Evolutionary conservation across 2,888 invertebrate species (phyloP).

Genomic region (Zele albiditarsus): DNA sequence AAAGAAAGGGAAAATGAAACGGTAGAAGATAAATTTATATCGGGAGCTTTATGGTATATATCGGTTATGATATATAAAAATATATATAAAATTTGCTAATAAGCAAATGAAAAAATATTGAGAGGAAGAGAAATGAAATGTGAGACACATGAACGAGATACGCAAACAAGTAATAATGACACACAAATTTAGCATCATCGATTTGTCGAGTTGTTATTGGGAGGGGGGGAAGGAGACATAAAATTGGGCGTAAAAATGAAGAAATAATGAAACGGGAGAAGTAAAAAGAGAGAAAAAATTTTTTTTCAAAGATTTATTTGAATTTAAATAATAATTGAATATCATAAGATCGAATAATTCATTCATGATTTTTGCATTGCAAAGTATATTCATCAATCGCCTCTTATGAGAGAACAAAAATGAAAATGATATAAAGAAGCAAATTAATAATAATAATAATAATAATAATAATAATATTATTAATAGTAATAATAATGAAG

Average conservation of each 20-base stretch:
- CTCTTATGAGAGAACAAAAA: background rate
- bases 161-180: background rate
- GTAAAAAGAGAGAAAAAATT: background rate
- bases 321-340: background rate
- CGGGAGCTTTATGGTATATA: background rate
- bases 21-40: slow-evolving; percentile 5
- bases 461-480: background rate
- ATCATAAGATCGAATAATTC: background rate
- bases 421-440: background rate
- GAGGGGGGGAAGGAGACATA: background rate
- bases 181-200: too few relatives aligned
- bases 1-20: background rate
- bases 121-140: background rate
- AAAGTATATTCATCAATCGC: slow-evolving; percentile 1
- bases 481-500: background rate
- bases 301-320: background rate
- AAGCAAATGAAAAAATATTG: background rate
- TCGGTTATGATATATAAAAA: background rate
- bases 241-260: background rate
- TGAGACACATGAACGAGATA: background rate
- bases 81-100: background rate
- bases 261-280: background rate
- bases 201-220: too few relatives aligned
- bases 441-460: background rate
- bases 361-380: slow-evolving; percentile 24